phyloP scores from a whole-genome alignment of 2,797 vertebrate species.

The Streptopelia turtur region DNA sequence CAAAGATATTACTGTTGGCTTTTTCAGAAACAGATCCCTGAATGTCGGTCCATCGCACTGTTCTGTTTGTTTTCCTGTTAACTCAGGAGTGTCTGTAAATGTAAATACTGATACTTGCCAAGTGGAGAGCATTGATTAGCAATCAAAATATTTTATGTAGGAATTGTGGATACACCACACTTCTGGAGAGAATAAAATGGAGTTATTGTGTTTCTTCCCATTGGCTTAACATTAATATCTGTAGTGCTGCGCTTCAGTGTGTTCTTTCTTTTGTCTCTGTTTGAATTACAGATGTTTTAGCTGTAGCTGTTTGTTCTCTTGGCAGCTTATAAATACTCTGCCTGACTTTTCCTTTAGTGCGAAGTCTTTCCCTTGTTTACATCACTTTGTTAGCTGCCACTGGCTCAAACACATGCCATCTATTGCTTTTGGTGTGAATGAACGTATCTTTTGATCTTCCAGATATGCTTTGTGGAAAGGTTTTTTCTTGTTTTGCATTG shows the following conservation, averaged over 20 bases:
- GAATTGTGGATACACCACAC: not conserved
- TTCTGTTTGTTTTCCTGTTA: not conserved
- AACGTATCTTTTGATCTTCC: not conserved
- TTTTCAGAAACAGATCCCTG: not conserved
- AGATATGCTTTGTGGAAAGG: not conserved
- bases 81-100: not conserved
- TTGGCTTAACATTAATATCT: not conserved
- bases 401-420: not conserved
- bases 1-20: not conserved
- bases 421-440: not conserved
- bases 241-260: not conserved
- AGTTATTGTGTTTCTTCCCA: not conserved
- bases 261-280: not conserved
- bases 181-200: not conserved
- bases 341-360: not conserved
- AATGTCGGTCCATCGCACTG: accelerated
- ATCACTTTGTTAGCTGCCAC: not conserved
- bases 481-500: not conserved
- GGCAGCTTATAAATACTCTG: not conserved
- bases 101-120: not conserved
- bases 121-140: not conserved
- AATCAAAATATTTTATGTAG: not conserved
- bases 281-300: not conserved
- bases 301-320: not conserved
- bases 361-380: not conserved